Conservation (phyloP, 2,113 vertebrate genomes). For the Anolis carolinensis region DNA sequence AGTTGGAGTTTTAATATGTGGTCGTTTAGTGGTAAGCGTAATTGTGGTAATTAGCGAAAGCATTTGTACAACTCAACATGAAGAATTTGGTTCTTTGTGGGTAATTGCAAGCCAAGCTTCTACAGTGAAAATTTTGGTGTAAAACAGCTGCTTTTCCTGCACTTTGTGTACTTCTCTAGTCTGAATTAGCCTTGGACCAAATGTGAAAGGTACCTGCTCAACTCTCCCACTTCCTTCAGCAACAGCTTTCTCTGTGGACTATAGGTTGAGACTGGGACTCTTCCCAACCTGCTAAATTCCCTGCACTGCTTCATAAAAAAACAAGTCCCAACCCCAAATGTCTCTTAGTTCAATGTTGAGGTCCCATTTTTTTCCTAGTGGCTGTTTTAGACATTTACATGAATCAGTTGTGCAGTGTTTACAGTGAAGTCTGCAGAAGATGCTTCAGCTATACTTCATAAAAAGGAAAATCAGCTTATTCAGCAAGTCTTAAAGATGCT, state of each 20-base stretch:
- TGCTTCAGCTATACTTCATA: no score
- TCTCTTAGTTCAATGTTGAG: no score
- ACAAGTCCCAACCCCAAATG: no score
- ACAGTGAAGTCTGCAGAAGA: no score
- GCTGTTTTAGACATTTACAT: no score
- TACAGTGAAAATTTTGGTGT: no score
- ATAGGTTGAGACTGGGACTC: neutral
- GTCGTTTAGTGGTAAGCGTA: slow-evolving; percentile 3
- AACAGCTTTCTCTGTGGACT: neutral
- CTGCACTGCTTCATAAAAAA: no score
- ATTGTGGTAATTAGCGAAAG: slow-evolving; percentile 1
- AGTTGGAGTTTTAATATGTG: slow-evolving; percentile 5
- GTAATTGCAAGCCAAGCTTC: neutral
- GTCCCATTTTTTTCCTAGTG: no score
- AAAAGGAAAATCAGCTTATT: no score
- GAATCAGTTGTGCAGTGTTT: no score
- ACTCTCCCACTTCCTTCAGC: neutral
- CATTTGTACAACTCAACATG: slow-evolving; percentile 24
- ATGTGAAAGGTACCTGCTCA: neutral
- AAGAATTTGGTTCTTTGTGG: neutral
- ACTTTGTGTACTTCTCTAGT: neutral
- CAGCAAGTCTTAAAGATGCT: no score
- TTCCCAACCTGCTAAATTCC: no score
- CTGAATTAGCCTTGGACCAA: neutral
- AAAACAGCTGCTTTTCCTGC: neutral